Evolutionary conservation across 2,888 invertebrate species (phyloP).

Genomic region (Leucophenga maculata): DNA sequence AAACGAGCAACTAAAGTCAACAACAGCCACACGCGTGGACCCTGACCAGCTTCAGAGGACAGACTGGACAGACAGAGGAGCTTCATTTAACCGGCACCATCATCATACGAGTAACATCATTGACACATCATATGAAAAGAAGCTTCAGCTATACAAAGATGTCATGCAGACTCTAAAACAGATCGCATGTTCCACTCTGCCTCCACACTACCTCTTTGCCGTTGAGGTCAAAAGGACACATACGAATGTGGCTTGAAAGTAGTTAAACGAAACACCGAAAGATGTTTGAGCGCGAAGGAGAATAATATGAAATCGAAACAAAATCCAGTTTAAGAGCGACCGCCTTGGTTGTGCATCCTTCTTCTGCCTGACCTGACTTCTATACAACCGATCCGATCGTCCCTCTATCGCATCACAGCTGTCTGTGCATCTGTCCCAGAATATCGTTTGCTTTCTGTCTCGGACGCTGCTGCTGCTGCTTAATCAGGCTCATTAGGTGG

Average conservation of each 20-base stretch:
- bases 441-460: background rate
- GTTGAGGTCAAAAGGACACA: slow-evolving; percentile 69
- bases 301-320: slow-evolving; percentile 15
- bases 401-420: background rate
- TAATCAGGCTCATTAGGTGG: slow-evolving; percentile 71
- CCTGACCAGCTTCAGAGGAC: background rate
- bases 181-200: slow-evolving; percentile 19
- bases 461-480: slow-evolving; percentile 38
- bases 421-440: background rate
- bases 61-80: no score
- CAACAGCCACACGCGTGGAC: slow-evolving; percentile 56
- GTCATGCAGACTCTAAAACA: slow-evolving; percentile 40
- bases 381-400: background rate
- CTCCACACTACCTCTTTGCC: slow-evolving; percentile 19
- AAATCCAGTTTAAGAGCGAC: slow-evolving; percentile 29
- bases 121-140: slow-evolving; percentile 66
- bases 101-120: slow-evolving; percentile 50
- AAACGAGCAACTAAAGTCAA: slow-evolving; percentile 30
- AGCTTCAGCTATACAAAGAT: slow-evolving; percentile 44
- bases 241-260: slow-evolving; percentile 64
- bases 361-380: slow-evolving; percentile 7
- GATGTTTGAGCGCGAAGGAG: background rate
- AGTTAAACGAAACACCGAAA: slow-evolving; percentile 64
- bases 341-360: slow-evolving; percentile 43
- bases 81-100: no score